A percentile compares a stretch with the other conserved stretches of the same genome.
phyloP scores from a whole-genome alignment of 92 coral and sea anemone species.

The Porites rus region DNA sequence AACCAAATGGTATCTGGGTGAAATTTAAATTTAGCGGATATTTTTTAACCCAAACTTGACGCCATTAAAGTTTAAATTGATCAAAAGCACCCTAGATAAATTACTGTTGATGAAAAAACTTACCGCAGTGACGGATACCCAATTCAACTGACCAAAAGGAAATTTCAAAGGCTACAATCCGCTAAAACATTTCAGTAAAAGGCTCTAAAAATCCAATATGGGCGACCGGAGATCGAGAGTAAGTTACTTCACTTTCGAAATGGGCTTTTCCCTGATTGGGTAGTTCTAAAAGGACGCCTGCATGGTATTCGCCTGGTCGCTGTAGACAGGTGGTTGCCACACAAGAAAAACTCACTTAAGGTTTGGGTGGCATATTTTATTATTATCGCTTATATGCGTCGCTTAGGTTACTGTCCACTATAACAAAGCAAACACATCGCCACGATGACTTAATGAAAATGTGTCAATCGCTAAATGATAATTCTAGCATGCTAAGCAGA shows the following conservation, averaged over 20 bases:
- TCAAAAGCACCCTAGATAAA: neutral
- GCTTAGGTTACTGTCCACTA: neutral
- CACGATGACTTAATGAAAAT: neutral
- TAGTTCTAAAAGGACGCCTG: conserved; percentile 28
- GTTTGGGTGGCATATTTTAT: neutral
- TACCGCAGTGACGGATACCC: neutral
- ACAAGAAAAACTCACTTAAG: neutral
- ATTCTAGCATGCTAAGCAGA: neutral
- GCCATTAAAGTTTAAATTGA: neutral
- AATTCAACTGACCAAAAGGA: neutral
- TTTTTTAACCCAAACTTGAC: neutral
- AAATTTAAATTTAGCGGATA: neutral
- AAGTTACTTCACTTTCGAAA: conserved; percentile 14
- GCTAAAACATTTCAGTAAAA: neutral
- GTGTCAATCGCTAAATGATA: neutral
- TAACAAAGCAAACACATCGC: neutral
- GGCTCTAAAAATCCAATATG: conserved; percentile 28
- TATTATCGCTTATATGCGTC: neutral
- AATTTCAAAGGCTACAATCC: neutral
- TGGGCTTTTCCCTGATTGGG: conserved; percentile 67
- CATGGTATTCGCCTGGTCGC: neutral
- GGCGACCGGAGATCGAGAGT: conserved; percentile 8
- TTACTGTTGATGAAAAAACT: neutral
- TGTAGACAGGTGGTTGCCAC: neutral
- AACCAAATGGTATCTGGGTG: neutral